Conservation (phyloP, 2,888 invertebrate genomes). For the Drosophila algonquin region DNA sequence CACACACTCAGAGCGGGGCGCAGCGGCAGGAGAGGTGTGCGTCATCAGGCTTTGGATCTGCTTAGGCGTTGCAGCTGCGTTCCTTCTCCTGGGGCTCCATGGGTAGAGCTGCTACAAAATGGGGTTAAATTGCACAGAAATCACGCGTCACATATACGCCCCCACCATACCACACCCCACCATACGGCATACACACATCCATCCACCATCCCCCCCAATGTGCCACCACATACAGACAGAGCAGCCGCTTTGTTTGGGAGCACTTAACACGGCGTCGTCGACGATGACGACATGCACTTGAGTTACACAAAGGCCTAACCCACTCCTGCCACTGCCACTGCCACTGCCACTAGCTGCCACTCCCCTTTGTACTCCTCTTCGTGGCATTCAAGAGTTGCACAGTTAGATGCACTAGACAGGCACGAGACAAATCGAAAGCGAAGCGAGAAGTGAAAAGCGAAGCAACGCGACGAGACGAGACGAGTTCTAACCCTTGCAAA, state of each 20-base stretch:
- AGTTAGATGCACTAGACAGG: slow-evolving; percentile 80
- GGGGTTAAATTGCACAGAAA: slow-evolving; percentile 80
- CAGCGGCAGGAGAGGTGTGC: slow-evolving; percentile 16
- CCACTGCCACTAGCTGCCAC: slow-evolving; percentile 8
- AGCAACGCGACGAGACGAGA: slow-evolving; percentile 13
- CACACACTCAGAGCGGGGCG: background rate
- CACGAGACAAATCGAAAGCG: slow-evolving; percentile 61
- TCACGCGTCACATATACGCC: slow-evolving; percentile 49
- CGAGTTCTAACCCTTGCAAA: slow-evolving; percentile 39
- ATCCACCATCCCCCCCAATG: background rate
- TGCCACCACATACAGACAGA: slow-evolving; percentile 3
- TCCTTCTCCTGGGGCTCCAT: slow-evolving; percentile 11
- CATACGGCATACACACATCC: background rate
- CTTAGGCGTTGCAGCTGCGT: slow-evolving; percentile 43
- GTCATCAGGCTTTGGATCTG: slow-evolving; percentile 25
- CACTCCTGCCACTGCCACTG: slow-evolving; percentile 11
- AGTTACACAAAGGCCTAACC: slow-evolving; percentile 73
- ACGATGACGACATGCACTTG: slow-evolving; percentile 83
- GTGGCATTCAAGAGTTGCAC: slow-evolving; percentile 44
- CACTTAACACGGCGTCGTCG: slow-evolving; percentile 78
- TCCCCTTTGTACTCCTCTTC: slow-evolving; percentile 5
- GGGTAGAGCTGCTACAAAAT: slow-evolving; percentile 52
- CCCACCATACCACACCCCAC: background rate
- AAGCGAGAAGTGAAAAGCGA: slow-evolving; percentile 5
- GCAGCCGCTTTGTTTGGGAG: slow-evolving; percentile 70